phyloP scores from a whole-genome alignment of 2,888 invertebrate genomes.

The Nemotelus pantherinus region DNA sequence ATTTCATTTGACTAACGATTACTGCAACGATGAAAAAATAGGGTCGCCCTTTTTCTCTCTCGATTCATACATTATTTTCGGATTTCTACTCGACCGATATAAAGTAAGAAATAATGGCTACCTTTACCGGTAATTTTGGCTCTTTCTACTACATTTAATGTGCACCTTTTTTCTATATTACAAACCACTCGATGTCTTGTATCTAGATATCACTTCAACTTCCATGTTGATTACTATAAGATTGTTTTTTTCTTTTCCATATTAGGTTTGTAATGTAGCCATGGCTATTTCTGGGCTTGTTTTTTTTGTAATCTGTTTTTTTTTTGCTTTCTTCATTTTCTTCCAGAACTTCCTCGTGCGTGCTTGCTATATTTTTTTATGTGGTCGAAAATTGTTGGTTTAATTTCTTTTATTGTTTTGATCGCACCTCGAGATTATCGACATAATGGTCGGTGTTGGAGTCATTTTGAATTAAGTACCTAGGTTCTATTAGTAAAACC shows the following conservation, averaged over 20 bases:
- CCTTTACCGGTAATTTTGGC: slow-evolving; percentile 33
- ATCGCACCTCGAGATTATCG: slow-evolving; percentile 33
- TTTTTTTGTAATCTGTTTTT: background rate
- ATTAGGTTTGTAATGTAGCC: background rate
- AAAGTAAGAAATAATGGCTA: slow-evolving; percentile 41
- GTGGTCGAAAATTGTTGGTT: slow-evolving; percentile 34
- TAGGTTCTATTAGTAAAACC: no score
- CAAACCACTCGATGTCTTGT: slow-evolving; percentile 2
- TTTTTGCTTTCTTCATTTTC: background rate
- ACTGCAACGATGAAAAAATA: background rate
- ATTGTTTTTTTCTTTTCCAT: background rate
- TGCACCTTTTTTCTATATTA: slow-evolving; percentile 22
- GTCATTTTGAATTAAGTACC: background rate
- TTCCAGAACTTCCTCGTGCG: slow-evolving; percentile 23
- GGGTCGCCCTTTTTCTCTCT: slow-evolving; percentile 3
- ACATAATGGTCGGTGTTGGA: slow-evolving; percentile 30
- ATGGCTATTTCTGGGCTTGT: slow-evolving; percentile 21
- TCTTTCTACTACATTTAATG: slow-evolving; percentile 37
- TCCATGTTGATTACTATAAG: background rate
- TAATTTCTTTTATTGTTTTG: slow-evolving; percentile 44
- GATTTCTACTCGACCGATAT: background rate
- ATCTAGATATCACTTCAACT: slow-evolving; percentile 13
- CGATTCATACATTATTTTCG: slow-evolving; percentile 17
- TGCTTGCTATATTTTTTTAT: slow-evolving; percentile 9
- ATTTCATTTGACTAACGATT: background rate